Conservation (phyloP, 2,113 vertebrate species). For the Zosterops japonicus region DNA sequence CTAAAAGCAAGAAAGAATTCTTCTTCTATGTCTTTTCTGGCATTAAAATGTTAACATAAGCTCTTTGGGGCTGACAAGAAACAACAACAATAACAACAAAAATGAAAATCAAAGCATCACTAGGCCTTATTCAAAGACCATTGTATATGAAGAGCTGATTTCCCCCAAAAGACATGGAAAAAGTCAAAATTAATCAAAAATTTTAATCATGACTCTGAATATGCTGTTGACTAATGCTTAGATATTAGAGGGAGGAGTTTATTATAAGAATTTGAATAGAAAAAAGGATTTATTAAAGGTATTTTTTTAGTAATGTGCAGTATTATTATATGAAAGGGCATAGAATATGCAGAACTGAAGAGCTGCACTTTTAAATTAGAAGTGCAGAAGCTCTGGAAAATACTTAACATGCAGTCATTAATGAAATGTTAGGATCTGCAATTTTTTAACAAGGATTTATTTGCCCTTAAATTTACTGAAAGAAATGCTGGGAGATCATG, state of each 20-base stretch:
- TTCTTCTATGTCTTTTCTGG: not conserved
- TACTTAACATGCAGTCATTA: not conserved
- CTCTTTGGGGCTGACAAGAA: not conserved
- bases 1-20: not conserved
- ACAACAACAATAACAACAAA: not conserved
- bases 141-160: accelerated
- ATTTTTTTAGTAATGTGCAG: not conserved
- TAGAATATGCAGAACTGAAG: not conserved
- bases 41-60: not conserved
- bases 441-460: not conserved
- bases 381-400: not conserved
- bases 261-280: not conserved
- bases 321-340: not conserved
- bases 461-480: not conserved
- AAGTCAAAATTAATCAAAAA: not conserved
- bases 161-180: not conserved
- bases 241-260: not conserved
- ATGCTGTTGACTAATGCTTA: not conserved
- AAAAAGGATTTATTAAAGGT: not conserved
- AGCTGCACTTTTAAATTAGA: not conserved
- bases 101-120: not conserved
- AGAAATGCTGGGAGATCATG: not conserved
- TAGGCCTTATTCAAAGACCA: not conserved
- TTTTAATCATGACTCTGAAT: not conserved
- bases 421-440: not conserved